Evolutionary conservation across 2,888 invertebrate species (phyloP).

Genomic region (Tiliacea aurago): DNA sequence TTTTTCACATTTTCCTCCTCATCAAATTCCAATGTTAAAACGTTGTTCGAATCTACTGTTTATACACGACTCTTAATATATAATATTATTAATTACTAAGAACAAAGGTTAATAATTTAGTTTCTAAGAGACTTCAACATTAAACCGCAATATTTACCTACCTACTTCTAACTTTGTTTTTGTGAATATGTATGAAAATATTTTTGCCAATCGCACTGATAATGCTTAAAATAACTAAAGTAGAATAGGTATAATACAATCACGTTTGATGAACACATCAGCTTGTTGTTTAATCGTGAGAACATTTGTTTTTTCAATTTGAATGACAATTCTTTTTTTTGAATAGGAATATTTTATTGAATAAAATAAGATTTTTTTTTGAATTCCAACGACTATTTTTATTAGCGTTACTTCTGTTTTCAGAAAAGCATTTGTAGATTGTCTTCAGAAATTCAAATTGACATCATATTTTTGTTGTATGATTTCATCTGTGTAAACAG

Average conservation of each 20-base stretch:
- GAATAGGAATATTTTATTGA: too few relatives aligned
- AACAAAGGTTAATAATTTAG: conserved; percentile 30
- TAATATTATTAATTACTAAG: conserved; percentile 10
- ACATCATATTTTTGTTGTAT: not conserved
- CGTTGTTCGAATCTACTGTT: not conserved
- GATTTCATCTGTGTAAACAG: conserved; percentile 29
- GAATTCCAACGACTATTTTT: not conserved
- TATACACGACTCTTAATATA: not conserved
- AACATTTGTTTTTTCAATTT: not conserved
- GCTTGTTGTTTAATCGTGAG: not conserved
- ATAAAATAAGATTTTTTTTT: not conserved
- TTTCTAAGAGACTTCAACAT: conserved; percentile 29
- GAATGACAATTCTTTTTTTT: not conserved
- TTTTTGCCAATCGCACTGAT: conserved; percentile 7
- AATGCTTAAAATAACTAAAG: conserved; percentile 3
- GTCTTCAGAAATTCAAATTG: not conserved
- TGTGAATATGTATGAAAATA: conserved; percentile 4
- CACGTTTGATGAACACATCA: not conserved
- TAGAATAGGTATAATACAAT: not conserved
- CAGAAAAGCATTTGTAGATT: not conserved
- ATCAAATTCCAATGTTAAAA: conserved; percentile 4
- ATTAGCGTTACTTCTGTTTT: not conserved
- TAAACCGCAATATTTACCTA: conserved; percentile 37
- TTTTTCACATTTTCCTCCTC: not conserved
- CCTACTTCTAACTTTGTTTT: conserved; percentile 7